phyloP scores from a whole-genome alignment of 2,888 invertebrate species.

The Netelia virgata region DNA sequence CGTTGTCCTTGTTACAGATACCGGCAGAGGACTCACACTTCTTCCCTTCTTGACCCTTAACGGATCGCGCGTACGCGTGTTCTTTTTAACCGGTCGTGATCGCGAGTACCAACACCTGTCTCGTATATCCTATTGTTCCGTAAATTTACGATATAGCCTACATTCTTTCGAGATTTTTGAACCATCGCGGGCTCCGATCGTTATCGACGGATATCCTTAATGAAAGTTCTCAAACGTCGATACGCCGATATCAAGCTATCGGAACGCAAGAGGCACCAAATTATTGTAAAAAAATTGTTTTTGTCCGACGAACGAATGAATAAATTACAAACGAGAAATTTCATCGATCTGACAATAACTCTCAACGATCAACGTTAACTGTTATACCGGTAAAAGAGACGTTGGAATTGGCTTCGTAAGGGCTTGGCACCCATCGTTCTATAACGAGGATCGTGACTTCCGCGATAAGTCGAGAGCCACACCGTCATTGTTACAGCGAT shows the following conservation, averaged over 20 bases:
- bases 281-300: too few species aligned
- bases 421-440: constrained; percentile 39
- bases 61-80: constrained; percentile 15
- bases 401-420: constrained; percentile 18
- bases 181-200: background rate
- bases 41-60: constrained; percentile 23
- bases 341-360: background rate
- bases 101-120: constrained; percentile 23
- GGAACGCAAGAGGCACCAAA: too few species aligned
- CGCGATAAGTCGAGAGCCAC: constrained; percentile 58
- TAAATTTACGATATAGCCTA: background rate
- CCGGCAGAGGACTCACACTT: constrained; percentile 22
- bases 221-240: background rate
- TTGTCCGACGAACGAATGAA: too few species aligned
- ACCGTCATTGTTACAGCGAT: constrained; percentile 61
- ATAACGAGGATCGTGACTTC: constrained; percentile 67
- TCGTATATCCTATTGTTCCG: constrained; percentile 34
- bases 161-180: background rate
- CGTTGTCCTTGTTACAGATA: constrained; percentile 73
- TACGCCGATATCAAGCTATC: too few species aligned
- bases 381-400: constrained; percentile 34
- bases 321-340: background rate
- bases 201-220: background rate
- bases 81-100: background rate
- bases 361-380: constrained; percentile 11